Percentiles rank a stretch among this genome's conserved stretches.
These are phyloP conservation scores for Lasioglossum morio DNA, from an alignment of 2,888 invertebrate species.

Conservation along the genomic window DNA sequence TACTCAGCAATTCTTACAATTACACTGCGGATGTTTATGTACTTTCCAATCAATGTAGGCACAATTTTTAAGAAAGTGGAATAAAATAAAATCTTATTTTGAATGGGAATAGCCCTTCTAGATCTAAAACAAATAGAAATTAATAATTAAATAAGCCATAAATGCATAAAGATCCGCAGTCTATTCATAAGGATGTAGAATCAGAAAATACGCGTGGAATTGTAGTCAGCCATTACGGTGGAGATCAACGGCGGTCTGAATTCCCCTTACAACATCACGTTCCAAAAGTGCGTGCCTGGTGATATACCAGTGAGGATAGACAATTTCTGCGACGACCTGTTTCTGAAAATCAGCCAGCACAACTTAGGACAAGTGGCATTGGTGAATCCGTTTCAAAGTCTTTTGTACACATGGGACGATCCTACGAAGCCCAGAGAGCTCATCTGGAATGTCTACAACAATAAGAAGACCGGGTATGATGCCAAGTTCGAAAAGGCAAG, in stretches of 20 bases:
- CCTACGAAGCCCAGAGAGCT: slow-evolving; percentile 90
- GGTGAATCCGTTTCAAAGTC: slow-evolving; percentile 90
- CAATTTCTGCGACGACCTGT: slow-evolving; percentile 93
- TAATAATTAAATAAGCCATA: too few relatives aligned
- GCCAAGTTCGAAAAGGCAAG: slow-evolving; percentile 90
- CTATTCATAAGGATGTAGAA: neutral
- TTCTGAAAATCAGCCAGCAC: slow-evolving; percentile 91
- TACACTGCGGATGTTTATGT: too few relatives aligned
- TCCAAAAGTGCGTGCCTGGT: slow-evolving; percentile 90
- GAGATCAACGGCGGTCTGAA: slow-evolving; percentile 91
- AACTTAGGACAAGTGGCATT: slow-evolving; percentile 89
- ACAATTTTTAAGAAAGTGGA: too few relatives aligned
- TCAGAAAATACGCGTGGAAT: slow-evolving; percentile 12
- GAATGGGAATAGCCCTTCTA: too few relatives aligned
- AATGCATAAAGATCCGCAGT: too few relatives aligned
- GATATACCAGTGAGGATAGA: slow-evolving; percentile 94
- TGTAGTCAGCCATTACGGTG: slow-evolving; percentile 88
- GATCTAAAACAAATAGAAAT: too few relatives aligned
- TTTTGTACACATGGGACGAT: slow-evolving; percentile 95
- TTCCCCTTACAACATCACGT: slow-evolving; percentile 90
- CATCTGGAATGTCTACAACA: slow-evolving; percentile 93
- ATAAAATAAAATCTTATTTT: too few relatives aligned
- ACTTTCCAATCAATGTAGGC: too few relatives aligned
- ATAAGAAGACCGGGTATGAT: slow-evolving; percentile 90
- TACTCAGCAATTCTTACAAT: neutral